Evolutionary conservation across 2,113 vertebrate species (phyloP), one percentile per base, ranked within the genome.

Genomic region (Myodes glareolus): DNA sequence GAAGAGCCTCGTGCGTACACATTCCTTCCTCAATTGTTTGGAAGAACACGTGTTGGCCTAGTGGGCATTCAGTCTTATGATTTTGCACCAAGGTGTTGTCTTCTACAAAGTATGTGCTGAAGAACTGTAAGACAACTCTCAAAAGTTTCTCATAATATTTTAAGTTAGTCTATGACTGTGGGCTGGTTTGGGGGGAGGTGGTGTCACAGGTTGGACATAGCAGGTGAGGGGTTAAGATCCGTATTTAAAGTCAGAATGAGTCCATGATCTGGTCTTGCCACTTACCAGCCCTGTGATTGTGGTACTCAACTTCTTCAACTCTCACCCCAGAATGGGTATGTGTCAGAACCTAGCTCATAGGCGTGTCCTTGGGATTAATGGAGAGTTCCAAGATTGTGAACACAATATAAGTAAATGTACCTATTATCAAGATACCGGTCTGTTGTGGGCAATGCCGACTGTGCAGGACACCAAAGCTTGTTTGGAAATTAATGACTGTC

Each of bases 401-500:
- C 19, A 89, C 55, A 68, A 47, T 81, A 77, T 33, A 95, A 94
- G 61, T 65, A 91, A 91, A 92, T 36, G 39, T 27, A 89, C 31
- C 76, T 89, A 36, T 92, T 92, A 27, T 61, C 81, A 80, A 68
- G 80, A 42, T 81, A 86, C 70, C 21, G 72, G 84, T 73, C 77
- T 92, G n/a, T 86, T 91, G 31, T 31, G 39, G 80, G 61, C 73
- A 92, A 82, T 89, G 91, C 96, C 68, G 87, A 94, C 96, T 95
- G 86, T 87, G 23, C 31, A 77, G 63, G 73, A 92, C 96, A 91
- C n/a, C 23, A 92, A 84, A 58, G 81, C 91, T 73, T 25, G 1
- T 93, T 93, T 94, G 72, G 97, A 96, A 82, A 97, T 94, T 95
- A 96, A 96, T 97, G 91, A 70, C 87, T 55, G 58, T 95, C 73